Evolutionary conservation across 2,797 vertebrate species (phyloP), one percentile per base, ranked within the genome.

Genomic region (Hirundo rustica): DNA sequence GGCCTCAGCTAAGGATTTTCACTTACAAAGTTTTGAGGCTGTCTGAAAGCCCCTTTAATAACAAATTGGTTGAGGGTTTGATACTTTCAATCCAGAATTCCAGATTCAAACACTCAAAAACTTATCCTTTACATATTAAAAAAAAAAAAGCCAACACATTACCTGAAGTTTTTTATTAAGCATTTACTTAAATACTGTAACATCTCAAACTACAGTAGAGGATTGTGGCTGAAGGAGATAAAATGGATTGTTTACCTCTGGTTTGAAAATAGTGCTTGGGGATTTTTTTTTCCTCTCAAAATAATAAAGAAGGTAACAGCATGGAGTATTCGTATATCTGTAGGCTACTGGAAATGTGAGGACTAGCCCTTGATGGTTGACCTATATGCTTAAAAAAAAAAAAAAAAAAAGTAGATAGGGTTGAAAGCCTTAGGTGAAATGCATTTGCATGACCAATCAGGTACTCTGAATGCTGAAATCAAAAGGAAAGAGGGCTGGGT

Each of bases 251-350:
- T 16, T 75, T 47, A 30, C 29, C 51, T 34, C 16, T 48, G 17
- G 6, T 68, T 80, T 84, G 29, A 60, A 68, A 78, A 40, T 8
- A 54, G 23, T 22, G 5, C 5, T 48, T 45, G 18, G 9, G 27
- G 1, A 0, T 3, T 21, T 60, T 54, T 36, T 20, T 7, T 12
- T n/a, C 42, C 5, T 21, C 13, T 54, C 38, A 38, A 38, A 77
- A 25, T 70, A 91, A 73, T 23, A 26, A 64, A 58, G 30, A 54
- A 23, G 16, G 18, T 53, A 65, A 47, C 7, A 50, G 18, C 34
- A 50, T 5, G 3, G 17, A 62, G 4, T 51, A 44, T 38, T 80
- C n/a, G 17, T 30, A 3, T 16, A 32, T 3, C 8, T 44, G 17
- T n/a, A 61, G n/a, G 58, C 25, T 60, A 11, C 51, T 47, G 32